Evolutionary conservation across 2,113 vertebrate genomes (phyloP).

Genomic region (Periophthalmodon schlosseri): DNA sequence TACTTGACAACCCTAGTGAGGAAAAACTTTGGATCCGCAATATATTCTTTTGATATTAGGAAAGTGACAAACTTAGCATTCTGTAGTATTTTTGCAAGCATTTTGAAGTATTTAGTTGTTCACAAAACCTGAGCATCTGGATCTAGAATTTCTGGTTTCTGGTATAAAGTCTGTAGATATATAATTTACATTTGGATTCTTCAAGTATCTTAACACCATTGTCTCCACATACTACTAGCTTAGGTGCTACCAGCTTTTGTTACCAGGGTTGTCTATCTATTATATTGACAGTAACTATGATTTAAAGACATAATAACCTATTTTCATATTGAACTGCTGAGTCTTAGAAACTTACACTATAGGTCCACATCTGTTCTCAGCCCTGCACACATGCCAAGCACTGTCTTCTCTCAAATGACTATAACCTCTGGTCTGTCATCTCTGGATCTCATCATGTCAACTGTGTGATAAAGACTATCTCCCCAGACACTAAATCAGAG

Average conservation of each 20-base stretch:
- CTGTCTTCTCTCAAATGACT: background rate
- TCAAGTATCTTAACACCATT: no score
- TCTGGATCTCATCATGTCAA: slow-evolving; percentile 3
- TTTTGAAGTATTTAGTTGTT: no score
- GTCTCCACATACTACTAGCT: no score
- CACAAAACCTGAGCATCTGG: no score
- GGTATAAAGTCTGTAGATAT: no score
- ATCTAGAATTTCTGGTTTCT: no score
- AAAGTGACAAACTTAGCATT: no score
- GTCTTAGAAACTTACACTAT: background rate
- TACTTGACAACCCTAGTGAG: no score
- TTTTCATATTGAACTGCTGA: background rate
- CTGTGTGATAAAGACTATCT: background rate
- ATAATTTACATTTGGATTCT: no score
- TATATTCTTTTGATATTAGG: no score
- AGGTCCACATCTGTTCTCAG: background rate
- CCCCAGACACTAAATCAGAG: background rate
- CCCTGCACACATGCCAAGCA: background rate
- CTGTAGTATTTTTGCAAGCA: no score
- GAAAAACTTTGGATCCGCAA: no score
- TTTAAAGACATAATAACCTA: background rate
- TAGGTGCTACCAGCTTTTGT: background rate
- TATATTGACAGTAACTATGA: background rate
- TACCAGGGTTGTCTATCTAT: background rate
- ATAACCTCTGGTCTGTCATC: background rate